Base-by-base conservation (phyloP, 2,888 invertebrate species). In the Seladonia tumulorum region DNA sequence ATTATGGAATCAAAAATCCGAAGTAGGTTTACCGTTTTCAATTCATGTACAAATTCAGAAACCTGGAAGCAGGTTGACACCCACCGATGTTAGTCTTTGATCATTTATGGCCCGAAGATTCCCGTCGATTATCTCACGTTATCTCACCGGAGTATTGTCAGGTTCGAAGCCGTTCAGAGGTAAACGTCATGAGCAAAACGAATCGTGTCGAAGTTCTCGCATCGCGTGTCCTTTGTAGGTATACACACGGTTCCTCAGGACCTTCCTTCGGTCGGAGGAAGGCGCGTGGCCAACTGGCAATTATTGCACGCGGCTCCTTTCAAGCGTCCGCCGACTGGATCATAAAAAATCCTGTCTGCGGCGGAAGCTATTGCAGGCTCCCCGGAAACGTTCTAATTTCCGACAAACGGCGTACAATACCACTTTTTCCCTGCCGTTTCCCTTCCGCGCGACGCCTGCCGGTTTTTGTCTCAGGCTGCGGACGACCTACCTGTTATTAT, bases 401-500 rank as follows among this genome's bases (percentile, higher is more conserved):
- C 84, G 88, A 89, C 89, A 90, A 92, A 91, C 87, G 84, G 88
- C 84, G 71, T 81, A 60, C 74, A 60, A 71, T 76, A 76, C 79
- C 74, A 88, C 85, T 88, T 85, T 82, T 84, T 85, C 76, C 74
- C 47, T 42, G 71, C 22, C 29, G 60, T 66, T 66, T 66, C 35
- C 57, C 70, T 77, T 83, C 76, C 81, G 77, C 79, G 42, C 76
- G 63, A 71, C 80, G 83, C 79, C 81, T 76, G 78, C 83, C 42
- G 82, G 81, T 90, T 92, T 93, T 92, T 93, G 88, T 85, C 82
- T 79, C 73, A 63, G 25, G 16, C 76, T 57, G 76, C 47, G 75
- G 75, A 83, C 66, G 78, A 87, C 79, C 79, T 86, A 89, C 88
- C 91, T 91, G 90, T 92, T 92, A 93, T 93, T 92, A 93, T 92